Conservation (phyloP, 2,113 vertebrate species). For the Pao palembangensis region DNA sequence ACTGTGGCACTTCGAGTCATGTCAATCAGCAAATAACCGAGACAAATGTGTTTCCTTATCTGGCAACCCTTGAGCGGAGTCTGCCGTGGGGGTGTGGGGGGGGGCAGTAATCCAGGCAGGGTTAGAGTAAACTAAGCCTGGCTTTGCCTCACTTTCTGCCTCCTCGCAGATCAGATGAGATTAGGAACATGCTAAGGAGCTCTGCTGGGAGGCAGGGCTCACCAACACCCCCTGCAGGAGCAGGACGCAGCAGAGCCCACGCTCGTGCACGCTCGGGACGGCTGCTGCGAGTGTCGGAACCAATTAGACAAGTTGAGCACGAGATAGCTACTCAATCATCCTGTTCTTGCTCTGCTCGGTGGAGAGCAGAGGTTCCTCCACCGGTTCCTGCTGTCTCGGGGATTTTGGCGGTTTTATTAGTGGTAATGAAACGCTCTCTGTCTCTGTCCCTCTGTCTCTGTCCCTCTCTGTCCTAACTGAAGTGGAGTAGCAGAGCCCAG, state of each 20-base stretch:
- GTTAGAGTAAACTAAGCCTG: constrained; percentile 49
- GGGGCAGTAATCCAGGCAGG: constrained; percentile 59
- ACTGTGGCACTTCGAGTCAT: background rate
- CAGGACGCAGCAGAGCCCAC: constrained; percentile 9
- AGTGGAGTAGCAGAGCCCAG: constrained; percentile 38
- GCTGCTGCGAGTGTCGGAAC: constrained; percentile 13
- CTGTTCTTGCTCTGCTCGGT: background rate
- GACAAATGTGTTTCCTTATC: constrained; percentile 25
- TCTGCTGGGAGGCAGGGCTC: constrained; percentile 39
- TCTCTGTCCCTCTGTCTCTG: no score
- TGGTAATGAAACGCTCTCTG: background rate
- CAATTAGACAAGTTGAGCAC: constrained; percentile 16
- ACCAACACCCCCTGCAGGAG: constrained; percentile 9
- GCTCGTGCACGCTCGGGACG: constrained; percentile 3
- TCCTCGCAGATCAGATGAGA: constrained; percentile 66
- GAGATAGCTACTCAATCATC: background rate
- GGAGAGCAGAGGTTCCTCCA: no score
- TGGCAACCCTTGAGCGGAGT: constrained; percentile 21
- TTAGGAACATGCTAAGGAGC: constrained; percentile 61
- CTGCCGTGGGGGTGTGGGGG: constrained; percentile 20
- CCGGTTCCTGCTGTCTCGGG: no score
- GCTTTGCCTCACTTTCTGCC: constrained; percentile 55
- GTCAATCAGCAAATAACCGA: constrained; percentile 21
- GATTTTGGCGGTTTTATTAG: background rate
- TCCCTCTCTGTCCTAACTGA: constrained; percentile 25